Percentiles rank a stretch among this genome's conserved stretches.
These are phyloP conservation scores for Chamaea fasciata DNA, from an alignment of 2,113 vertebrate genomes.

Conservation along the genomic window DNA sequence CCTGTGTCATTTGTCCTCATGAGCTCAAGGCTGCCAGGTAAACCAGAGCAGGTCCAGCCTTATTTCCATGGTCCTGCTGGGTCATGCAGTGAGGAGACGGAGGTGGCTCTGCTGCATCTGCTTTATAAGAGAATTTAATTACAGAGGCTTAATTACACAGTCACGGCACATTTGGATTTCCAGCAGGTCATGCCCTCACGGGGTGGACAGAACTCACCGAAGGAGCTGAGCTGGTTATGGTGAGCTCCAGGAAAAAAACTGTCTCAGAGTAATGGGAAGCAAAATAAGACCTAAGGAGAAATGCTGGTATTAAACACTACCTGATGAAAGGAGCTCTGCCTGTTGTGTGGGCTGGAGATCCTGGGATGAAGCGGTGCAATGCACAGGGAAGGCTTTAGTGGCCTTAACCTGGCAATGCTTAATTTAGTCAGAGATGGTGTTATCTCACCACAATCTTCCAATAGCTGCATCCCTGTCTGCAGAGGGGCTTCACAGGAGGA, in stretches of 20 bases:
- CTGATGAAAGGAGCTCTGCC: neutral
- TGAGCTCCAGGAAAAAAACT: neutral
- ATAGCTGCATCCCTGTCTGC: neutral
- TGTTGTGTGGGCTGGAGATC: neutral
- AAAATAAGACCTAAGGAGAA: neutral
- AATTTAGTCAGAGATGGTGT: neutral
- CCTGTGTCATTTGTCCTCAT: accelerated
- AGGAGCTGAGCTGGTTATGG: neutral
- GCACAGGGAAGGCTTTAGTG: neutral
- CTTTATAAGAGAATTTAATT: neutral
- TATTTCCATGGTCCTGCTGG: neutral
- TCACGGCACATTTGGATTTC: neutral
- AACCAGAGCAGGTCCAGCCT: neutral
- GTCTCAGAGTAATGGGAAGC: neutral
- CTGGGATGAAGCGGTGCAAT: neutral
- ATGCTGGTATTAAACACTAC: neutral
- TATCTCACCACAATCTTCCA: neutral
- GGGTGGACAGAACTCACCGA: neutral
- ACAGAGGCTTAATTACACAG: neutral
- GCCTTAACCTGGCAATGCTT: neutral
- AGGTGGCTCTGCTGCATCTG: neutral
- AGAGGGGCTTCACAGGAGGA: neutral
- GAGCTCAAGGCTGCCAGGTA: neutral
- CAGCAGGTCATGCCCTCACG: neutral
- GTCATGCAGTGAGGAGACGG: neutral